Base-by-base conservation (phyloP, 2,797 vertebrate genomes). In the Hyperoplus immaculatus region DNA sequence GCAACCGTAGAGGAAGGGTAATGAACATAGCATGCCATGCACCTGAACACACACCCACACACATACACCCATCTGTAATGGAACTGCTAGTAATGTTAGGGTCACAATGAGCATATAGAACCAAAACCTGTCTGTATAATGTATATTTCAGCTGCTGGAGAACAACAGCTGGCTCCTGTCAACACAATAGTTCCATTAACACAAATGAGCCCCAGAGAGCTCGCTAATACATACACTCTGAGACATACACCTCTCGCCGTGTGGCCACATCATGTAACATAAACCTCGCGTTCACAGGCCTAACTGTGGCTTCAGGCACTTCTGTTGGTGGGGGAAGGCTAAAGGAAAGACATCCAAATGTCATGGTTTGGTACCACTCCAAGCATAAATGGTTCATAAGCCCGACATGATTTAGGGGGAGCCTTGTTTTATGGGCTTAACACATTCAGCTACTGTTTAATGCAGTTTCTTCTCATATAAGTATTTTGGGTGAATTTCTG, bases 161-260 rank as follows among this genome's bases (percentile, higher is more conserved):
- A 85, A 18, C 73, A 78, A 82, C 90, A 80, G 88, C 87, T 90
- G 86, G 83, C 45, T 90, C 77, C 68, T 46, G 45, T 90, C 86
- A 87, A 54, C 61, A 36, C 71, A 45, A 9, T 8, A 5, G 29
- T 49, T 77, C 74, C 78, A 89, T 82, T 84, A 85, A 69, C 61
- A 54, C 68, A 29, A 59, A 18, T 6, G 41, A 87, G 60, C 13
- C 11, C 14, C 66, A 9, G 51, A 71, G 63, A 82, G 60, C 55
- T 73, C 47, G 15, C 56, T 76, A 69, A 79, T 86, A 78, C 85
- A 92, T 42, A 82, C 66, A 60, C 67, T 69, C 16, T 1, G 62
- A 67, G 65, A 71, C 73, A 67, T 62, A 71, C 73, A 69, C 63
- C 55, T 47, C 61, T 75, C 0, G 8, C 49, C 41, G 4, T 64